These are phyloP conservation scores for Lasioglossum calceatum DNA, from an alignment of 2,888 invertebrate species.

Conservation along the genomic window DNA sequence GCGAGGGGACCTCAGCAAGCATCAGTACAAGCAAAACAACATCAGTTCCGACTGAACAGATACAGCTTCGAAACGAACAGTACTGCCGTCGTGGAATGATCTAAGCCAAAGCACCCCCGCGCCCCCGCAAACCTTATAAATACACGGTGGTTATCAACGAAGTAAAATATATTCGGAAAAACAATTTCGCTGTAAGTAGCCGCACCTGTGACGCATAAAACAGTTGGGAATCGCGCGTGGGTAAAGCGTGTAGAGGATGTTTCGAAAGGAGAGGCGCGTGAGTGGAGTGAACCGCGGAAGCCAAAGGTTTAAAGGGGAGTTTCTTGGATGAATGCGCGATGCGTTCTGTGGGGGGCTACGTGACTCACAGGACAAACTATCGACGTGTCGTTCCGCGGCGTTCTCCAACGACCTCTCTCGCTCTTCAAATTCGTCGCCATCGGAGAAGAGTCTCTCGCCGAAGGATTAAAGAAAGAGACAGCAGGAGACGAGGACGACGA, in stretches of 20 bases:
- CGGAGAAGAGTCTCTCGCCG: slow-evolving; percentile 13
- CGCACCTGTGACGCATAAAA: slow-evolving; percentile 65
- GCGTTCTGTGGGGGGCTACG: slow-evolving; percentile 38
- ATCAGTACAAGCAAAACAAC: background rate
- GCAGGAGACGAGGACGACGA: background rate
- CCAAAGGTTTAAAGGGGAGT: slow-evolving; percentile 25
- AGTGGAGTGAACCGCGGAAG: slow-evolving; percentile 20
- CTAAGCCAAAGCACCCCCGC: background rate
- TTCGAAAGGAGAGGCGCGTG: slow-evolving; percentile 33
- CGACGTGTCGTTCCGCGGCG: slow-evolving; percentile 51
- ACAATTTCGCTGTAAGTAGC: slow-evolving; percentile 34
- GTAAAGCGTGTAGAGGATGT: slow-evolving; percentile 30
- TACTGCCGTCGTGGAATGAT: background rate
- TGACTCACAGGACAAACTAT: slow-evolving; percentile 68
- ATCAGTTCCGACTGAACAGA: background rate
- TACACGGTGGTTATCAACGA: slow-evolving; percentile 4
- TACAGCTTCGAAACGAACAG: background rate
- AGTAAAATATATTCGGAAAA: slow-evolving; percentile 38
- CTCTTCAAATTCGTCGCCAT: slow-evolving; percentile 4
- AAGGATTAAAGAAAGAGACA: slow-evolving; percentile 4
- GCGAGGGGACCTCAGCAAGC: background rate
- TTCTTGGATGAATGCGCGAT: slow-evolving; percentile 37
- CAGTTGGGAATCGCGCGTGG: slow-evolving; percentile 26
- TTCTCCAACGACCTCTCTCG: slow-evolving; percentile 27
- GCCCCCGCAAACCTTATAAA: slow-evolving; percentile 12